Conservation (phyloP, 1,140 invertebrate species). For the Aradophagus sp. region DNA sequence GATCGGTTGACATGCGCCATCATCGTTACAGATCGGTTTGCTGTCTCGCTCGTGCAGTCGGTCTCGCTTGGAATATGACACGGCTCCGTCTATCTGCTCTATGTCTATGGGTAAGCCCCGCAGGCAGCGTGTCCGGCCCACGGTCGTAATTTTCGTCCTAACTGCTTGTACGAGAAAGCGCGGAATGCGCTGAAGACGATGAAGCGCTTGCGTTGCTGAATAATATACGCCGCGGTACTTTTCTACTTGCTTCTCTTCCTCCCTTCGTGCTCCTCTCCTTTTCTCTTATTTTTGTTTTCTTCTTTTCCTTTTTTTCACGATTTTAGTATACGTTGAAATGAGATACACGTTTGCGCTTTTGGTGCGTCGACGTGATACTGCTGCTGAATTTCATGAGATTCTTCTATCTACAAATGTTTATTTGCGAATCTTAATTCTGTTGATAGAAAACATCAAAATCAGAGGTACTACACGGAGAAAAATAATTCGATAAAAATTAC, state of each 20-base stretch:
- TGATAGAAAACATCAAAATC: too few relatives aligned
- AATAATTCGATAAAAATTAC: too few relatives aligned
- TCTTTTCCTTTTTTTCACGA: not conserved
- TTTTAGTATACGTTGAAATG: constrained; percentile 12
- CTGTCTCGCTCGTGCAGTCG: too few relatives aligned
- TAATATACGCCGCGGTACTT: constrained; percentile 23
- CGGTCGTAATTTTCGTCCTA: constrained; percentile 53
- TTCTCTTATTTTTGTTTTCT: not conserved
- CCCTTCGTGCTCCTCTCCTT: not conserved
- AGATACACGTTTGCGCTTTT: not conserved
- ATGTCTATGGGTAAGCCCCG: constrained; percentile 10
- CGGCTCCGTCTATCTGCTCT: not conserved
- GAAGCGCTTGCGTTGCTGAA: constrained; percentile 19
- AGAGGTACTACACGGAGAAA: too few relatives aligned
- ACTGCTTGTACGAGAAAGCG: constrained; percentile 47
- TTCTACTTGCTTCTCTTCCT: constrained; percentile 1
- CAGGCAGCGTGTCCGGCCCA: constrained; percentile 39
- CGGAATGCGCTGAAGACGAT: constrained; percentile 28
- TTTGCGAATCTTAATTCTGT: too few relatives aligned
- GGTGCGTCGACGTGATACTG: not conserved
- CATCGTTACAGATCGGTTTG: too few relatives aligned
- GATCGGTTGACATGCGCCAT: too few relatives aligned
- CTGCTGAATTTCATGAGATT: constrained; percentile 1
- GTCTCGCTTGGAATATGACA: constrained; percentile 2
- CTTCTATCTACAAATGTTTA: too few relatives aligned